phyloP scores from a whole-genome alignment of 2,888 invertebrate species.

The Hetaerina titia region DNA sequence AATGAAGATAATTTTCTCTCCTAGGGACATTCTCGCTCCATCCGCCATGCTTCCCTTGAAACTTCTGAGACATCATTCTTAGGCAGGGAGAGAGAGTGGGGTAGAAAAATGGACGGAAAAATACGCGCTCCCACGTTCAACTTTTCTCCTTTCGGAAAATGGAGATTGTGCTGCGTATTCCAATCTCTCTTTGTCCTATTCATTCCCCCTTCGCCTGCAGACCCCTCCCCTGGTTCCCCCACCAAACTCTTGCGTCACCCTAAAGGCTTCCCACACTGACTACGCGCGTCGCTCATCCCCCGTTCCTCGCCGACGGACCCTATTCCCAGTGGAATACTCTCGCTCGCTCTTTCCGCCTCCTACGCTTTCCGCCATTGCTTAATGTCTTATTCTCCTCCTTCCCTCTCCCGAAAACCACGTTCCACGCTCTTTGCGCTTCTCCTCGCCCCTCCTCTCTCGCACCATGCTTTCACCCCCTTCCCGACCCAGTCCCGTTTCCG shows the following conservation, averaged over 20 bases:
- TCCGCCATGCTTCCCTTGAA: conserved; percentile 24
- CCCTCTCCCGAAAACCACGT: background rate
- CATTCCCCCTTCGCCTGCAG: background rate
- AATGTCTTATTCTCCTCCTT: conserved; percentile 45
- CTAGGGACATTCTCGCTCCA: conserved; percentile 22
- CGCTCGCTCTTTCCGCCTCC: background rate
- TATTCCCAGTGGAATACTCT: background rate
- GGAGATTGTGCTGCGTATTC: background rate
- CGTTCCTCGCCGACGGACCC: too few species aligned
- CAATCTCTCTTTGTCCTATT: conserved; percentile 14
- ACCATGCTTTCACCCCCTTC: background rate
- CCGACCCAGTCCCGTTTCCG: background rate
- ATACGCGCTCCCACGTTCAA: background rate
- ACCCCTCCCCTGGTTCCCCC: background rate
- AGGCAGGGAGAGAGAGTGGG: background rate
- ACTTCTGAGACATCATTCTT: conserved; percentile 41
- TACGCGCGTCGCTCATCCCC: too few species aligned
- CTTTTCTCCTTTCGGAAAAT: conserved; percentile 13
- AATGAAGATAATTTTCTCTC: conserved; percentile 56
- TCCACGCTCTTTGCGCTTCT: background rate
- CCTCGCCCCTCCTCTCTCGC: background rate
- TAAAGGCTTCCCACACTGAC: background rate
- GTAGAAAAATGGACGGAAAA: background rate
- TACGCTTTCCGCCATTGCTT: background rate
- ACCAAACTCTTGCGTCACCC: background rate